Percentiles rank a stretch among this genome's conserved stretches.
Conservation (phyloP, 2,888 invertebrate species). For the Scaeva pyrastri region DNA sequence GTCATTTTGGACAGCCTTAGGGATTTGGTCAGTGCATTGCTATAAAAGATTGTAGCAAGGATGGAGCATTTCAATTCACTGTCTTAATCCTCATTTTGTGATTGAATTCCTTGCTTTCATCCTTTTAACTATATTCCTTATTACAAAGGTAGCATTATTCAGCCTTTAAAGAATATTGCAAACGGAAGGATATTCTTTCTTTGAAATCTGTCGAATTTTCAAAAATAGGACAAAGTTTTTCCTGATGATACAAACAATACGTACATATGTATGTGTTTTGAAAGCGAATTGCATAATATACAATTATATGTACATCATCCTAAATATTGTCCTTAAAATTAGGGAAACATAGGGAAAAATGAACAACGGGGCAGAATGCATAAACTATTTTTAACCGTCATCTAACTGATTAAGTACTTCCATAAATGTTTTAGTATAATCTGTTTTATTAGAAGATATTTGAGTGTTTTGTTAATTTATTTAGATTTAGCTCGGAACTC, state of each 20-base stretch:
- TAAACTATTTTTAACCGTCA: too few species aligned
- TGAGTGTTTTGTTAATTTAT: too few species aligned
- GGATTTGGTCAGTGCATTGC: conserved; percentile 49
- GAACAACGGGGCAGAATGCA: too few species aligned
- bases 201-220: conserved; percentile 56
- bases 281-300: conserved; percentile 10
- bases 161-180: conserved; percentile 27
- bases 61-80: conserved; percentile 1
- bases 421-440: too few species aligned
- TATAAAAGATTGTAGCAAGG: conserved; percentile 11
- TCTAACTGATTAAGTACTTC: too few species aligned
- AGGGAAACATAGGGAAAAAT: too few species aligned
- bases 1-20: conserved; percentile 23
- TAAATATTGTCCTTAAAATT: conserved; percentile 23
- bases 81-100: conserved; percentile 50
- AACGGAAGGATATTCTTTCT: conserved; percentile 48
- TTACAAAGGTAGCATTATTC: conserved; percentile 40
- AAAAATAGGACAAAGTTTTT: conserved; percentile 59
- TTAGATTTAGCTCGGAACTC: too few species aligned
- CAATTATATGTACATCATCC: background rate
- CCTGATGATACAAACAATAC: conserved; percentile 48
- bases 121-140: background rate
- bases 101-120: conserved; percentile 31
- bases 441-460: too few species aligned
- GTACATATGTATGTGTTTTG: too few species aligned